Percentiles rank a stretch among this genome's conserved stretches.
Evolutionary conservation across 2,113 vertebrate genomes (phyloP).

Genomic region (Embiotoca jacksoni): DNA sequence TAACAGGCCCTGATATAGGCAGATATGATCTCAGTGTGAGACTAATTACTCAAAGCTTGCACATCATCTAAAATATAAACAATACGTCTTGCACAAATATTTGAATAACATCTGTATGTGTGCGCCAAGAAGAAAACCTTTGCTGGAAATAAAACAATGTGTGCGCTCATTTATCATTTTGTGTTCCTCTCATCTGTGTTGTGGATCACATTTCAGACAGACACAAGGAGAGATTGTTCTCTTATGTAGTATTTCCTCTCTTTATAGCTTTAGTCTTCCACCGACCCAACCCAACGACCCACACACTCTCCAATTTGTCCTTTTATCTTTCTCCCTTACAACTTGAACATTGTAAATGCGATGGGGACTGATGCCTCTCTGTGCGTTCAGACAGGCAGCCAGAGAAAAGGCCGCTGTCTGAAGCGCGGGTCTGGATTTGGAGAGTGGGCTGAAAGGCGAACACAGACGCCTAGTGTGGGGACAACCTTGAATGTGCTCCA

Average conservation of each 20-base stretch:
- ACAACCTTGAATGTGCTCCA: constrained; percentile 49
- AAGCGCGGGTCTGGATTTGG: constrained; percentile 41
- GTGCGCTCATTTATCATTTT: constrained; percentile 24
- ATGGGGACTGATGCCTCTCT: constrained; percentile 35
- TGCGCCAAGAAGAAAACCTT: constrained; percentile 24
- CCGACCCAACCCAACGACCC: background rate
- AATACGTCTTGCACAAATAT: constrained; percentile 22
- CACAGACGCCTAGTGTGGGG: constrained; percentile 39
- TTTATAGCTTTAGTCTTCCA: constrained; percentile 21
- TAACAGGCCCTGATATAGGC: too few species aligned
- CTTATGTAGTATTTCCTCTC: constrained; percentile 49
- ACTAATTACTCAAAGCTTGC: constrained; percentile 43
- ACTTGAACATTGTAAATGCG: constrained; percentile 41
- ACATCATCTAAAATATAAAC: constrained; percentile 49
- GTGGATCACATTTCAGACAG: constrained; percentile 41
- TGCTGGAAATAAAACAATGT: constrained; percentile 4
- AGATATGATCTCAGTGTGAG: constrained; percentile 32
- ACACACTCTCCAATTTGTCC: constrained; percentile 1
- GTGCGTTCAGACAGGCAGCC: constrained; percentile 21
- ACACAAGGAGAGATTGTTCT: constrained; percentile 51
- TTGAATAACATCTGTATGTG: too few species aligned
- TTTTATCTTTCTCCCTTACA: constrained; percentile 8
- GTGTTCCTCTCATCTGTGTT: constrained; percentile 28
- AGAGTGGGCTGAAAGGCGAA: constrained; percentile 13
- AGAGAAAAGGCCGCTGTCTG: constrained; percentile 62